Conservation (phyloP, 2,888 invertebrate species). For the Ellobium chinense region DNA sequence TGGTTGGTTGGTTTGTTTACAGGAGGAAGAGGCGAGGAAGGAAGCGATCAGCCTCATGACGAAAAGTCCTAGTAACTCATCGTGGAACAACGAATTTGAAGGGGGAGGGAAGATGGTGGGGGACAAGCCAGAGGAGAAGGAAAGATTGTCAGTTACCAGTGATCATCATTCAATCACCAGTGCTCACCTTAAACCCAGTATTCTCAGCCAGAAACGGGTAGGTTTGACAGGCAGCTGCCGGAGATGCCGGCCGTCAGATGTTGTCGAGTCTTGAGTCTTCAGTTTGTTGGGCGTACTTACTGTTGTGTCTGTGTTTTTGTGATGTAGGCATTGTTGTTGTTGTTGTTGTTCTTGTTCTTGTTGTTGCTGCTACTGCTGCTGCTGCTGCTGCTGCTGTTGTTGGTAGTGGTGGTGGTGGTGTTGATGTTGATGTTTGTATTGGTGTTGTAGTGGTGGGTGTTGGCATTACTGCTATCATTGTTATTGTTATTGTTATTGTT, state of each 20-base stretch:
- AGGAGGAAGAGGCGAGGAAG: constrained; percentile 55
- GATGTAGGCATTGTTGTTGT: background rate
- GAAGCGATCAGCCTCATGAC: constrained; percentile 81
- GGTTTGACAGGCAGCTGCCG: background rate
- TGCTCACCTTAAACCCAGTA: constrained; percentile 48
- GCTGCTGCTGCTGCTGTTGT: background rate
- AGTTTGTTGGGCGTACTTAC: background rate
- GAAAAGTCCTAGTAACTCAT: constrained; percentile 94
- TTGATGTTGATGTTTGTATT: background rate
- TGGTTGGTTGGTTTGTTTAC: background rate
- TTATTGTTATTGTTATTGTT: background rate
- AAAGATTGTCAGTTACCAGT: constrained; percentile 87
- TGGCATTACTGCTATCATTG: background rate
- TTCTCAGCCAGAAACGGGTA: constrained; percentile 51
- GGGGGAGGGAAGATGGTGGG: constrained; percentile 54
- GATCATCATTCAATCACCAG: constrained; percentile 60
- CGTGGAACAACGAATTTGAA: constrained; percentile 90
- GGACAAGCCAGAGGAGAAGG: constrained; percentile 83
- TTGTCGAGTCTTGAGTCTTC: no score
- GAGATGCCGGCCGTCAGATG: background rate
- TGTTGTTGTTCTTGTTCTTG: background rate
- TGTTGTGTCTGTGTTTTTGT: background rate
- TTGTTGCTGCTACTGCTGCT: background rate
- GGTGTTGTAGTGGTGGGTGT: background rate
- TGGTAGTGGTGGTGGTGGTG: background rate